phyloP scores from a whole-genome alignment of 2,113 vertebrate genomes.

The Sinocyclocheilus anshuiensis region DNA sequence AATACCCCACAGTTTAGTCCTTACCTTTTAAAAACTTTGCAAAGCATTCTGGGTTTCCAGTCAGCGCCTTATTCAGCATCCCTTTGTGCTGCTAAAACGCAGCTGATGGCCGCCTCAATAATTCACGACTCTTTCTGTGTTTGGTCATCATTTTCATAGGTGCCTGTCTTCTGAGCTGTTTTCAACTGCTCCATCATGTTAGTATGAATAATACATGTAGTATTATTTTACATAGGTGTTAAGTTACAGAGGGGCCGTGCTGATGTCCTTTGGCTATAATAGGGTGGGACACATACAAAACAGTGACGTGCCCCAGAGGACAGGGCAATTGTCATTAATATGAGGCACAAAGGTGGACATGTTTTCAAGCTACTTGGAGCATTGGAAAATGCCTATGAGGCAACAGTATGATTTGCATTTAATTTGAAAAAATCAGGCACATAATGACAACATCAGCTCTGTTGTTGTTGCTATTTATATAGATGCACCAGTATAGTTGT shows the following conservation, averaged over 20 bases:
- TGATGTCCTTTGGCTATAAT: conserved; percentile 50
- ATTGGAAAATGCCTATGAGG: not conserved
- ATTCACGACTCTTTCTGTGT: conserved; percentile 76
- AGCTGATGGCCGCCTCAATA: conserved; percentile 75
- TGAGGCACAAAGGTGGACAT: conserved; percentile 31
- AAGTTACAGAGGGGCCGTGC: conserved; percentile 34
- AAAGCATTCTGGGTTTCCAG: not conserved
- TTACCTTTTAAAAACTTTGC: conserved; percentile 11
- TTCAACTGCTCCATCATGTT: conserved; percentile 58
- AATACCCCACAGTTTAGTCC: conserved; percentile 2
- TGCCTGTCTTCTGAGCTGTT: conserved; percentile 53
- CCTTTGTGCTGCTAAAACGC: conserved; percentile 20
- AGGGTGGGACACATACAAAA: conserved; percentile 50
- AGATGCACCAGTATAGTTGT: not conserved
- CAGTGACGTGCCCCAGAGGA: conserved; percentile 21
- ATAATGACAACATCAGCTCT: not conserved
- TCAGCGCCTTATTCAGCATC: not conserved
- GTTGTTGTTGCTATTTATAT: not conserved
- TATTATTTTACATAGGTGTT: conserved; percentile 58
- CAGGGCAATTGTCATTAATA: conserved; percentile 36
- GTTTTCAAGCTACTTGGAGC: conserved; percentile 12
- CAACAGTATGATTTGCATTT: not conserved
- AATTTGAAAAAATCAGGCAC: not conserved
- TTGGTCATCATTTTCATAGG: conserved; percentile 57
- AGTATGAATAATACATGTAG: conserved; percentile 61